Conservation (phyloP, 2,113 vertebrate genomes). For the Ardeotis arabs region DNA sequence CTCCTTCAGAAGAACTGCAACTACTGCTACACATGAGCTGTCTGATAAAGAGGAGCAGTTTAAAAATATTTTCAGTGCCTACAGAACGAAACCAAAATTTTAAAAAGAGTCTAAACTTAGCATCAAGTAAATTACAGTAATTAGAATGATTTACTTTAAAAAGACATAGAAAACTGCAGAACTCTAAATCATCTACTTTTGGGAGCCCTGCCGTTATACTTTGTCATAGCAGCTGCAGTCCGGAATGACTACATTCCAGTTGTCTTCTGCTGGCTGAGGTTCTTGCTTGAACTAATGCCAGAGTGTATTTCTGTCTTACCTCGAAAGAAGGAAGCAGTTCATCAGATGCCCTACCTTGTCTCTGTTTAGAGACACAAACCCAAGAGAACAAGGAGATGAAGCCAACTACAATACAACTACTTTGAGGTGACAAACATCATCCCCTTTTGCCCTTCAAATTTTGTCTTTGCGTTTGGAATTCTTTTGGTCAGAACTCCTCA, state of each 20-base stretch:
- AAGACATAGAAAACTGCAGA: neutral
- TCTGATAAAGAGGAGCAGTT: neutral
- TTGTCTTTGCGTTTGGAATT: neutral
- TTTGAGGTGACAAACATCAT: neutral
- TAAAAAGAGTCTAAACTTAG: neutral
- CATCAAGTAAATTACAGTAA: neutral
- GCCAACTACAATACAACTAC: neutral
- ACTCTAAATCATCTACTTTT: neutral
- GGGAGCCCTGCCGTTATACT: neutral
- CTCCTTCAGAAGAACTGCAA: neutral
- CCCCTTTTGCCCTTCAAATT: neutral
- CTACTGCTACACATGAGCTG: neutral
- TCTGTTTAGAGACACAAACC: neutral
- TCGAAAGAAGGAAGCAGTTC: neutral
- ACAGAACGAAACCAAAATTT: neutral
- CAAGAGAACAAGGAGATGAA: neutral
- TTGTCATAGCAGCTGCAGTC: neutral
- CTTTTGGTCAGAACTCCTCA: neutral
- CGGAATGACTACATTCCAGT: neutral
- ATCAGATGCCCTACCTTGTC: neutral
- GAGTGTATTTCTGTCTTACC: neutral
- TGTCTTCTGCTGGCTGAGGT: neutral
- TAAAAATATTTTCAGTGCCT: neutral
- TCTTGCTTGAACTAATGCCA: neutral
- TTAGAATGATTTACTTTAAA: neutral